Evolutionary conservation across 1,140 invertebrate genomes (phyloP).

Genomic region (Amphibalanus amphitrite): DNA sequence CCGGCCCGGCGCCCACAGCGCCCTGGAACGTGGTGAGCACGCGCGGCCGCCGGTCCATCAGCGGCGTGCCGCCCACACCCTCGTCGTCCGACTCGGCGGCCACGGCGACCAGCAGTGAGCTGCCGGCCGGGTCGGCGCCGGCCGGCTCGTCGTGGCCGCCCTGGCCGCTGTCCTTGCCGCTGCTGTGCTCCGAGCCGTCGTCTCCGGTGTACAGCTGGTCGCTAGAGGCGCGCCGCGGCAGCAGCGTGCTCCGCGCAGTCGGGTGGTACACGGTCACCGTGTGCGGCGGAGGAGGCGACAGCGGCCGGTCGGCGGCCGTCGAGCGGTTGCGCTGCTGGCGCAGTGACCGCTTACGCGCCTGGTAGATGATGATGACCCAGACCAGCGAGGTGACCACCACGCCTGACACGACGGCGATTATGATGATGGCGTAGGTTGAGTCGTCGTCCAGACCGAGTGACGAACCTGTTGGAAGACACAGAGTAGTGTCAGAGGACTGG

Average conservation of each 20-base stretch:
- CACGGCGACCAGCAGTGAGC: too few relatives aligned
- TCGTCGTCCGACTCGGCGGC: background rate
- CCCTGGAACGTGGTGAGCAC: background rate
- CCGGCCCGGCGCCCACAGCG: too few relatives aligned
- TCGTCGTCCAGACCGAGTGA: conserved; percentile 33
- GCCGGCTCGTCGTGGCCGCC: conserved; percentile 24
- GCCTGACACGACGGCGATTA: conserved; percentile 75
- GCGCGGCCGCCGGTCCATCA: conserved; percentile 2
- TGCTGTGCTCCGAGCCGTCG: conserved; percentile 29
- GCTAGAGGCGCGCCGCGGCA: too few relatives aligned
- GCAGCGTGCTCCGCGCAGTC: conserved; percentile 32
- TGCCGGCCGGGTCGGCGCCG: too few relatives aligned
- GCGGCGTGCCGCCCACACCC: background rate
- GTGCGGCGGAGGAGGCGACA: conserved; percentile 27
- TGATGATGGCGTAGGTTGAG: conserved; percentile 58
- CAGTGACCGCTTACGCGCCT: conserved; percentile 45
- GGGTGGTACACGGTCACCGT: conserved; percentile 35
- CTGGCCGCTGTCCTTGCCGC: conserved; percentile 39
- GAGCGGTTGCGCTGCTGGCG: conserved; percentile 9
- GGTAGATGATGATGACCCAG: conserved; percentile 83
- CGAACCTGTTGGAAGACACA: conserved; percentile 22
- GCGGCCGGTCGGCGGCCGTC: conserved; percentile 22
- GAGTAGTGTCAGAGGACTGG: too few relatives aligned
- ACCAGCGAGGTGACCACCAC: conserved; percentile 72
- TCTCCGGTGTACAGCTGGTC: conserved; percentile 15